phyloP scores from a whole-genome alignment of 2,113 vertebrate species.

The Aptenodytes patagonicus region DNA sequence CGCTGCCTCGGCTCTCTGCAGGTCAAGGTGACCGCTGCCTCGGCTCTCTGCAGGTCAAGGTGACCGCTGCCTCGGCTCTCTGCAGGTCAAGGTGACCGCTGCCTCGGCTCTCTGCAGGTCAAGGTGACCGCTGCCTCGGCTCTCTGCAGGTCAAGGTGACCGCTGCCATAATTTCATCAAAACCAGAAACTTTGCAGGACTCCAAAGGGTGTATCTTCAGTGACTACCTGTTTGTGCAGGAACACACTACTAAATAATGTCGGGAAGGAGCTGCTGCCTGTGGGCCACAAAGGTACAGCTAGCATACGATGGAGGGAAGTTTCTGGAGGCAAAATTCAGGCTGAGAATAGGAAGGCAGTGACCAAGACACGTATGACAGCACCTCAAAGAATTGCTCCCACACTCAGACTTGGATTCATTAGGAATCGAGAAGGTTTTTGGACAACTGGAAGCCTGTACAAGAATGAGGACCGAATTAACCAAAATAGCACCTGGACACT shows the following conservation, averaged over 20 bases:
- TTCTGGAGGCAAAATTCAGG: not conserved
- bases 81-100: not conserved
- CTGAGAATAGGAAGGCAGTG: not conserved
- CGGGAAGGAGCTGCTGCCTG: rapidly evolving
- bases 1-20: not conserved
- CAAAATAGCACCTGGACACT: not conserved
- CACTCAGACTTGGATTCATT: not conserved
- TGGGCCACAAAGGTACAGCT: not conserved
- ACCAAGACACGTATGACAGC: not conserved
- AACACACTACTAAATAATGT: not conserved
- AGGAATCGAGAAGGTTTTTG: not conserved
- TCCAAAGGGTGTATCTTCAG: not conserved
- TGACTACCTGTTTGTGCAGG: not conserved
- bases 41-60: not conserved
- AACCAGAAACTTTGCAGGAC: not conserved
- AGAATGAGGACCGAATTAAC: not conserved
- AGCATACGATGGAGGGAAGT: not conserved
- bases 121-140: not conserved
- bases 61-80: not conserved
- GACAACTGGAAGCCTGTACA: not conserved
- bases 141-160: not conserved
- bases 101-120: not conserved
- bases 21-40: not conserved
- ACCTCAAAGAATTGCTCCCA: not conserved
- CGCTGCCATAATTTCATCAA: not conserved